Conservation (phyloP, 2,113 vertebrate species). For the Hydrochoerus hydrochaeris region DNA sequence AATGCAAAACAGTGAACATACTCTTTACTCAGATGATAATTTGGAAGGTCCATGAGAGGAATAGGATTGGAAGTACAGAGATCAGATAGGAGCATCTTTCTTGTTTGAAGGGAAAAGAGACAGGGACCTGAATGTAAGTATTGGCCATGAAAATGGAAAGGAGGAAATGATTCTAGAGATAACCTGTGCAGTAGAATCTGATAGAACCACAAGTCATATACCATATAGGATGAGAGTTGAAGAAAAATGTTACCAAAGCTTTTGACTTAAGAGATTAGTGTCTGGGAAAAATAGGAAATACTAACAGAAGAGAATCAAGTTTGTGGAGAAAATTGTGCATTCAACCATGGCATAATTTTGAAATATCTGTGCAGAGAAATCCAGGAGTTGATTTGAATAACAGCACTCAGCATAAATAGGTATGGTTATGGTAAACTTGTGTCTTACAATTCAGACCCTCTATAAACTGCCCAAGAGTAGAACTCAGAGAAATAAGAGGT, state of each 20-base stretch:
- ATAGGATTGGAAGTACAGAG: background rate
- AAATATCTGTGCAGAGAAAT: background rate
- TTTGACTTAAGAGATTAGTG: background rate
- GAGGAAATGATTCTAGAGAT: background rate
- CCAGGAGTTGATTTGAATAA: background rate
- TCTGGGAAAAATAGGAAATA: background rate
- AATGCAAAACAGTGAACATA: background rate
- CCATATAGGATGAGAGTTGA: background rate
- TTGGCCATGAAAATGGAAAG: background rate
- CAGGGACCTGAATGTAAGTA: background rate
- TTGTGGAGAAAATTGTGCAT: background rate
- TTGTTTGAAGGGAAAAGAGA: slow-evolving; percentile 2
- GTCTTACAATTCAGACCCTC: background rate
- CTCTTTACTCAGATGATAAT: background rate
- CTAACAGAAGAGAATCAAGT: background rate
- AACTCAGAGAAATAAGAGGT: background rate
- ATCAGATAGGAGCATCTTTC: background rate
- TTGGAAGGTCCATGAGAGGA: background rate
- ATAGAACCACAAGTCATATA: background rate
- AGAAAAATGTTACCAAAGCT: background rate
- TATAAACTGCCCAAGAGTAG: background rate
- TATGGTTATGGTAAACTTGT: background rate
- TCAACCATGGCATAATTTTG: background rate
- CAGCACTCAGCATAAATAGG: background rate
- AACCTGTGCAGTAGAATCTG: background rate